These are phyloP conservation scores for Steinernema scapterisci DNA, from an alignment of 2,888 invertebrate species.

Conservation along the genomic window DNA sequence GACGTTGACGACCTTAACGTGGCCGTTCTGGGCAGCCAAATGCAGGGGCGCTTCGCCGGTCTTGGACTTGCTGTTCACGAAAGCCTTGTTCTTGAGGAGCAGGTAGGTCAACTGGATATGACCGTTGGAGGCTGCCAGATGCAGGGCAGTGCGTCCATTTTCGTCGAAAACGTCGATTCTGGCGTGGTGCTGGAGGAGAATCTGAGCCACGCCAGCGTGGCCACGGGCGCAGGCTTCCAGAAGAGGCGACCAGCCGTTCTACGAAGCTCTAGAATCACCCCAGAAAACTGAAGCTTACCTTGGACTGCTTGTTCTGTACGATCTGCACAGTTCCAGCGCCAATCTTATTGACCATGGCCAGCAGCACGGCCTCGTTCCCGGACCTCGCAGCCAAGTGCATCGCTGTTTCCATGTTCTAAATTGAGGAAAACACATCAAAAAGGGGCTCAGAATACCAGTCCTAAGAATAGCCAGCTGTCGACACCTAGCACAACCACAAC, in stretches of 20 bases:
- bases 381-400: slow-evolving; percentile 92
- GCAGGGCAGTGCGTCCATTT: slow-evolving; percentile 87
- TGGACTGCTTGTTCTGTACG: slow-evolving; percentile 90
- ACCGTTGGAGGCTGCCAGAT: slow-evolving; percentile 87
- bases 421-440: background rate
- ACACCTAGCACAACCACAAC: background rate
- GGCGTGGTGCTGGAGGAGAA: slow-evolving; percentile 80
- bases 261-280: background rate
- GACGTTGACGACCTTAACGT: slow-evolving; percentile 76
- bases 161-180: slow-evolving; percentile 97
- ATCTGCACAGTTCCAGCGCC: slow-evolving; percentile 86
- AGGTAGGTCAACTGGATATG: slow-evolving; percentile 76
- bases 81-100: slow-evolving; percentile 90
- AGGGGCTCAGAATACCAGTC: no score
- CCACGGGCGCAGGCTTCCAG: slow-evolving; percentile 93
- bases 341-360: slow-evolving; percentile 91
- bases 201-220: slow-evolving; percentile 85
- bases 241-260: slow-evolving; percentile 87
- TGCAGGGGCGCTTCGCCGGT: slow-evolving; percentile 95
- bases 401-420: slow-evolving; percentile 83
- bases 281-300: slow-evolving; percentile 71
- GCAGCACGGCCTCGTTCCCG: slow-evolving; percentile 85
- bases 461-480: no score
- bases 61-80: slow-evolving; percentile 93
- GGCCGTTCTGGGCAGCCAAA: slow-evolving; percentile 88